Conservation (phyloP, 2,888 invertebrate genomes). For the Chirona hameri region DNA sequence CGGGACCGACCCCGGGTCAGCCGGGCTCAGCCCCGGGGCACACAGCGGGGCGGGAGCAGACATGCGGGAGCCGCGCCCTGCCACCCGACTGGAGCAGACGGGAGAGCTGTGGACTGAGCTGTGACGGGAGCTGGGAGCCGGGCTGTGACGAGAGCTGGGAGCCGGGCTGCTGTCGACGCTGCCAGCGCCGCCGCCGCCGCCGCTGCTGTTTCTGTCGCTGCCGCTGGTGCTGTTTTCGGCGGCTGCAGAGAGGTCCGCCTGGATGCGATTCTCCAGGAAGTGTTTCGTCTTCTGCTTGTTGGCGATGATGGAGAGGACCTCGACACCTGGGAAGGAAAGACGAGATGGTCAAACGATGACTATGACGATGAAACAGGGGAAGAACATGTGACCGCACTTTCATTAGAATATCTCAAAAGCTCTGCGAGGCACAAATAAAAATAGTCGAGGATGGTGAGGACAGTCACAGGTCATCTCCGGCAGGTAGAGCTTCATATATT, state of each 20-base stretch:
- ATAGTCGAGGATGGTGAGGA: too few species aligned
- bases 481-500: too few species aligned
- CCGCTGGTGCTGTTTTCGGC: too few species aligned
- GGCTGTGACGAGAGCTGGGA: too few species aligned
- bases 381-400: too few species aligned
- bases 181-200: not conserved
- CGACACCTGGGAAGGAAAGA: not conserved
- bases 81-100: not conserved
- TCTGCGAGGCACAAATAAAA: too few species aligned
- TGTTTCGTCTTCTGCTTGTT: constrained; percentile 1
- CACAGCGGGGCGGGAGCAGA: not conserved
- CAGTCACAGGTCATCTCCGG: too few species aligned
- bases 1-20: not conserved
- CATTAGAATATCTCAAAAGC: too few species aligned
- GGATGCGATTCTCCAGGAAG: not conserved
- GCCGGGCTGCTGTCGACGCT: not conserved
- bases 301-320: not conserved
- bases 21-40: not conserved
- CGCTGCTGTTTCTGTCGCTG: too few species aligned
- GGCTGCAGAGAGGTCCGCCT: not conserved
- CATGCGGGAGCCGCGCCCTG: not conserved
- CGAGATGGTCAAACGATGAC: not conserved
- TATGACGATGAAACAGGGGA: too few species aligned
- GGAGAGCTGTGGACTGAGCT: not conserved
- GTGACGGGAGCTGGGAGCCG: too few species aligned